Evolutionary conservation across 2,113 vertebrate genomes (phyloP).

Genomic region (Bos indicus): DNA sequence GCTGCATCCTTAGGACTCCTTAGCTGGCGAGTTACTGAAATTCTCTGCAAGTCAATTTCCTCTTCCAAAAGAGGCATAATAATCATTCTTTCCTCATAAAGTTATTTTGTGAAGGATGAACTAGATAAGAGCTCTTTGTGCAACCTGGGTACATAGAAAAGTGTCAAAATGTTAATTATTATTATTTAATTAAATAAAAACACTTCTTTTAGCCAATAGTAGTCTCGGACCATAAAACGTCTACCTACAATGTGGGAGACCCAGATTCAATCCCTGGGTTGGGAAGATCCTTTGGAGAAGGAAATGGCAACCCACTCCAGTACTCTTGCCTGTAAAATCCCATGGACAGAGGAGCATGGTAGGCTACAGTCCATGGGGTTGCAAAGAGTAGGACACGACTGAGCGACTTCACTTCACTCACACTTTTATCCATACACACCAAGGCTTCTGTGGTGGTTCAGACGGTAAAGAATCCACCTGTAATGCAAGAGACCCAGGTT

Average conservation of each 20-base stretch:
- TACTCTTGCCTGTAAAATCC: background rate
- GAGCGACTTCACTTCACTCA: background rate
- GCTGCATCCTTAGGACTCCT: too few relatives aligned
- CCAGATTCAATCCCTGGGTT: background rate
- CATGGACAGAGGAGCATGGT: too few relatives aligned
- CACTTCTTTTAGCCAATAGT: background rate
- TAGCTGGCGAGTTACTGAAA: background rate
- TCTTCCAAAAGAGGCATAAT: background rate
- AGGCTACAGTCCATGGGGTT: background rate
- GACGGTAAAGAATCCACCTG: too few relatives aligned
- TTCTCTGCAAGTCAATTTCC: background rate
- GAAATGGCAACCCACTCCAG: background rate
- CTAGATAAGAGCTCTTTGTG: background rate
- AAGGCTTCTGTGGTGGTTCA: too few relatives aligned
- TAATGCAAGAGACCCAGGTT: background rate
- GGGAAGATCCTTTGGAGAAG: background rate
- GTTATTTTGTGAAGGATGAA: background rate
- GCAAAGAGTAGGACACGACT: rapidly evolving
- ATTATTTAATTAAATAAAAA: background rate
- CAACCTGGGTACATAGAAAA: background rate
- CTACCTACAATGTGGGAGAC: background rate
- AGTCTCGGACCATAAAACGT: rapidly evolving
- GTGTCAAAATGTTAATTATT: background rate
- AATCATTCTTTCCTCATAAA: background rate
- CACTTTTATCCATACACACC: background rate